A percentile compares a stretch with the other conserved stretches of the same genome.
Conservation (phyloP, 2,113 vertebrate species). For the Leptocoma aspasia region DNA sequence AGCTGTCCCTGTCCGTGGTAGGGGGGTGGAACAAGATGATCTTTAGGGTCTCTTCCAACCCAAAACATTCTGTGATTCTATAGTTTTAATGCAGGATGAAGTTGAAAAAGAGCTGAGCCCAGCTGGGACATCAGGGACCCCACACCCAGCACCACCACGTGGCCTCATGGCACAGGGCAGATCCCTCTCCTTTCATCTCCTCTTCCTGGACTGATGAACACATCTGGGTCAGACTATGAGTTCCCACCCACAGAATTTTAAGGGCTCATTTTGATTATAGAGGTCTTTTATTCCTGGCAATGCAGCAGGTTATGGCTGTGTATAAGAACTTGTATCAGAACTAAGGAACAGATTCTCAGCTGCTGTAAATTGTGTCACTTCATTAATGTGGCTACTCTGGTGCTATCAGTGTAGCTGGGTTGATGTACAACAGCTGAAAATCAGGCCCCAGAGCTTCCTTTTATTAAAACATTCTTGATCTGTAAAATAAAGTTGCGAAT, state of each 20-base stretch:
- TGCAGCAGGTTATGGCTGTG: not conserved
- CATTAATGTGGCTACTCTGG: not conserved
- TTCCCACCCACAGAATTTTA: not conserved
- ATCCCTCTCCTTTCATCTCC: not conserved
- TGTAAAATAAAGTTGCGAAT: conserved; percentile 27
- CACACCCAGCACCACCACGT: fast-evolving
- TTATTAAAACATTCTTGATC: conserved; percentile 45
- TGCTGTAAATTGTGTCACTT: not conserved
- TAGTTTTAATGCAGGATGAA: not conserved
- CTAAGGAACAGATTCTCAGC: not conserved
- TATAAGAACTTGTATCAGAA: not conserved
- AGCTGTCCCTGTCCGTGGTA: not conserved
- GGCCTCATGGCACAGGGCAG: not conserved
- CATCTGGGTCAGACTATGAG: not conserved
- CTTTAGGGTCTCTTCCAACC: not conserved
- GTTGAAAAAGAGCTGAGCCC: not conserved
- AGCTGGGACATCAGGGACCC: fast-evolving
- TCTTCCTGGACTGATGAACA: not conserved
- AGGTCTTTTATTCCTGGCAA: not conserved
- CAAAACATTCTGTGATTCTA: not conserved
- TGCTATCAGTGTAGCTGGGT: not conserved
- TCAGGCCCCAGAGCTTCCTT: conserved; percentile 4
- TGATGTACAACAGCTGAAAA: conserved; percentile 52
- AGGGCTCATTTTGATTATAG: not conserved
- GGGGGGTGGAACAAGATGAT: not conserved